phyloP scores from a whole-genome alignment of 2,888 invertebrate genomes.

The Oasisia sp. region DNA sequence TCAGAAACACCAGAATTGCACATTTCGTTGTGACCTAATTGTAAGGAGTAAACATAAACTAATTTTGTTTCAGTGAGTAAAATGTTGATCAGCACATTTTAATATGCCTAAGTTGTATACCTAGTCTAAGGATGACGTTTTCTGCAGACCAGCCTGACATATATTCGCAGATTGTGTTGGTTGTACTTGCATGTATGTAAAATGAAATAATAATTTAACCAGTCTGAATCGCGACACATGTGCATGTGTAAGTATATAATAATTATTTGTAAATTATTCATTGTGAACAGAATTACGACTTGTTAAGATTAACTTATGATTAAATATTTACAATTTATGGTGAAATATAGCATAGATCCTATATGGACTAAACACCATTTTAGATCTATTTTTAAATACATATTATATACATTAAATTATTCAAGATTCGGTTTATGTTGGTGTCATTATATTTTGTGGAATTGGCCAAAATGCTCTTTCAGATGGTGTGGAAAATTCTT shows the following conservation, averaged over 20 bases:
- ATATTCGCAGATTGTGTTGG: not conserved
- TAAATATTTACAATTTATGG: not conserved
- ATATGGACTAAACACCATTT: not conserved
- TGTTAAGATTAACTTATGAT: not conserved
- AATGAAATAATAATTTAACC: constrained; percentile 9
- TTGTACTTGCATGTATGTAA: not conserved
- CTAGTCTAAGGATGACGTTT: not conserved
- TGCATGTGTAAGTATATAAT: not conserved
- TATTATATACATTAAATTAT: constrained; percentile 8
- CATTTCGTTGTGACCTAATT: not conserved
- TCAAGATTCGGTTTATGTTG: not conserved
- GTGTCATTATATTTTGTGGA: not conserved
- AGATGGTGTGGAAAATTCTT: not conserved
- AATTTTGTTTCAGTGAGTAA: not conserved
- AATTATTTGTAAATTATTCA: constrained; percentile 13
- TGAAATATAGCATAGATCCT: not conserved
- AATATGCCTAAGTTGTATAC: not conserved
- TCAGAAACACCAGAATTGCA: not conserved
- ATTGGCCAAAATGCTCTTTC: not conserved
- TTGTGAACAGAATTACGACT: not conserved
- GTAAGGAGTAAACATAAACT: not conserved
- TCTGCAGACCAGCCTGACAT: not conserved
- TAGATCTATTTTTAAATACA: not conserved
- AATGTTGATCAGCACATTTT: not conserved
- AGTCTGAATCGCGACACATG: not conserved